Evolutionary conservation across 2,888 invertebrate species (phyloP).

Genomic region (Blastobasis adustella): DNA sequence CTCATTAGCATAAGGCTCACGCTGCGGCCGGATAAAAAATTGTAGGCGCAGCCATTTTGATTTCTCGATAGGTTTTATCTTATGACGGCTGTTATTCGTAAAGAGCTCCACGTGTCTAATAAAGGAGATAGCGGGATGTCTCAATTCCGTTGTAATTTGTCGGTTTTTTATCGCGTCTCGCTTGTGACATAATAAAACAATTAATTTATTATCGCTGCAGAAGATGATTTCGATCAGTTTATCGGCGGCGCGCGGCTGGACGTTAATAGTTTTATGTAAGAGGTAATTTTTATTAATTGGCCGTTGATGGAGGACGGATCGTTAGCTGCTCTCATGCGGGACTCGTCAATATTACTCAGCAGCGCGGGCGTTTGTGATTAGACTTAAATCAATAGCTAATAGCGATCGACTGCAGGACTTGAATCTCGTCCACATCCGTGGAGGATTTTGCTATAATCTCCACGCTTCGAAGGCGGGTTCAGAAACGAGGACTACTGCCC

Average conservation of each 20-base stretch:
- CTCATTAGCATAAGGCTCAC: constrained; percentile 70
- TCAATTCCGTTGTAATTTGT: constrained; percentile 66
- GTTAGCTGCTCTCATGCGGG: constrained; percentile 50
- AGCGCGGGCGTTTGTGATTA: not conserved
- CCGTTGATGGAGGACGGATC: constrained; percentile 48
- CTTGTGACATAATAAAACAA: constrained; percentile 70
- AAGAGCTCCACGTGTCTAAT: constrained; percentile 53
- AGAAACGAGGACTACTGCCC: too few relatives aligned
- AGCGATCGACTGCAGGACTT: too few relatives aligned
- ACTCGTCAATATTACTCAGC: constrained; percentile 23
- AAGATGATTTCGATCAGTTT: constrained; percentile 65
- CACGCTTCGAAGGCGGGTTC: too few relatives aligned
- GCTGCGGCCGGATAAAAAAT: constrained; percentile 55
- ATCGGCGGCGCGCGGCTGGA: constrained; percentile 56
- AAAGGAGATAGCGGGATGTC: constrained; percentile 69
- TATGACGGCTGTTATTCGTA: constrained; percentile 49
- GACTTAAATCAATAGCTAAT: not conserved
- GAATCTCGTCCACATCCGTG: too few relatives aligned
- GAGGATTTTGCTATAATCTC: too few relatives aligned
- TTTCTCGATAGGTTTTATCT: constrained; percentile 58
- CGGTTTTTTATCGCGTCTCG: constrained; percentile 58
- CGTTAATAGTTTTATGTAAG: constrained; percentile 65
- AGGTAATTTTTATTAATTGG: constrained; percentile 70
- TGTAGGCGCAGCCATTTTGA: constrained; percentile 49
- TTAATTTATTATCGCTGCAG: constrained; percentile 63